phyloP scores from a whole-genome alignment of 2,113 vertebrate species.

The Cinclus cinclus region DNA sequence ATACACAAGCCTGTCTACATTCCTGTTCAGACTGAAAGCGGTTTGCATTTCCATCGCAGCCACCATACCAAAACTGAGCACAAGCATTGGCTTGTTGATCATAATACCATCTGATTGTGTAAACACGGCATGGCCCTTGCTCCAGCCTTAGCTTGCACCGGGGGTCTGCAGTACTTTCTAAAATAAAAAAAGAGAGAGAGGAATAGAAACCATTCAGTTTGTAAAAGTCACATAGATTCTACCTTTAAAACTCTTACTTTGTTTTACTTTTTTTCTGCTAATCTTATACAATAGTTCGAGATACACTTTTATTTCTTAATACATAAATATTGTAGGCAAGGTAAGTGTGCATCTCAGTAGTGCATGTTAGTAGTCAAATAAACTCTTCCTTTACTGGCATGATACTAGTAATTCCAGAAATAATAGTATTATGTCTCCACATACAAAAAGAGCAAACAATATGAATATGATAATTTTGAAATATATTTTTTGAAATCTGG shows the following conservation, averaged over 20 bases:
- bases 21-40: conserved; percentile 81
- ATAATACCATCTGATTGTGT: conserved; percentile 83
- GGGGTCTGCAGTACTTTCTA: conserved; percentile 61
- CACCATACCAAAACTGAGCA: conserved; percentile 88
- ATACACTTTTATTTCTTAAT: neutral
- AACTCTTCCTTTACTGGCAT: neutral
- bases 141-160: conserved; percentile 74
- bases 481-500: neutral
- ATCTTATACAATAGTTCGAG: neutral
- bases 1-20: conserved; percentile 79
- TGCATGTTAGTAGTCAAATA: neutral
- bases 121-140: conserved; percentile 80
- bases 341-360: neutral
- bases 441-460: neutral
- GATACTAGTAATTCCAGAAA: neutral
- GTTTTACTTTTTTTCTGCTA: neutral
- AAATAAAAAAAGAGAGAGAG: neutral
- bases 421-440: neutral
- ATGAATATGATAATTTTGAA: neutral
- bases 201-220: neutral
- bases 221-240: neutral
- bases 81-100: conserved; percentile 85
- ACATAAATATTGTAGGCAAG: neutral
- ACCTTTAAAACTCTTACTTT: neutral
- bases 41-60: conserved; percentile 83